Evolutionary conservation across 2,888 invertebrate species (phyloP), one percentile per base, ranked within the genome.

Genomic region (Drosophila parthenogenetica): DNA sequence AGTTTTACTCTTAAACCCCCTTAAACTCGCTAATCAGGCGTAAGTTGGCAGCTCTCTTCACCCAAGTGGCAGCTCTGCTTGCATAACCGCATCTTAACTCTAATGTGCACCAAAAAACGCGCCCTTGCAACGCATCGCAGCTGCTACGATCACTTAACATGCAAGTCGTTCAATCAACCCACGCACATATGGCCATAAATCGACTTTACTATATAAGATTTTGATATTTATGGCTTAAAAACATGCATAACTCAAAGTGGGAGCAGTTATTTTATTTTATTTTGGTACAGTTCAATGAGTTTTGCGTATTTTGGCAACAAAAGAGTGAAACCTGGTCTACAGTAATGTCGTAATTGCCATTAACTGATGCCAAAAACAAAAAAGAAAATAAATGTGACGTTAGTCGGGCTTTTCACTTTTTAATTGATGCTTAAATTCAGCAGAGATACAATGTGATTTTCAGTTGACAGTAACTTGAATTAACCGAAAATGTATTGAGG

Each of bases 401-500:
- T 64, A 63, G 45, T 59, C n/a, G 29, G 46, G 68, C 60, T 79
- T 77, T 79, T 77, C 68, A 65, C 67, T 76, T 79, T 68, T 72
- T 49, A 60, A 62, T 59, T 76, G 57, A 37, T 45, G 50, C 48
- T 69, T 29, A 43, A 74, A 62, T 66, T 43, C 40, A 51, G 29
- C 8, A 29, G 29, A 7, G 29, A 29, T 29, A 29, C 29, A 29
- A 29, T 29, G 29, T 13, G 5, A 48, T 64, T 0, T 39, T 22
- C 11, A 11, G 55, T 37, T 55, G 45, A 51, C 55, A 50, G 37
- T 64, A 55, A 58, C 53, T 42, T 29, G 53, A 48, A 64, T 45
- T 54, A 39, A 49, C 68, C 58, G 59, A 64, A 68, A 65, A 58
- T 59, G 68, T 64, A 68, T 63, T 51, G 50, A 51, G 67, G 64